These are phyloP conservation scores for Cancer borealis DNA, from an alignment of 2,888 invertebrate species.

Conservation along the genomic window DNA sequence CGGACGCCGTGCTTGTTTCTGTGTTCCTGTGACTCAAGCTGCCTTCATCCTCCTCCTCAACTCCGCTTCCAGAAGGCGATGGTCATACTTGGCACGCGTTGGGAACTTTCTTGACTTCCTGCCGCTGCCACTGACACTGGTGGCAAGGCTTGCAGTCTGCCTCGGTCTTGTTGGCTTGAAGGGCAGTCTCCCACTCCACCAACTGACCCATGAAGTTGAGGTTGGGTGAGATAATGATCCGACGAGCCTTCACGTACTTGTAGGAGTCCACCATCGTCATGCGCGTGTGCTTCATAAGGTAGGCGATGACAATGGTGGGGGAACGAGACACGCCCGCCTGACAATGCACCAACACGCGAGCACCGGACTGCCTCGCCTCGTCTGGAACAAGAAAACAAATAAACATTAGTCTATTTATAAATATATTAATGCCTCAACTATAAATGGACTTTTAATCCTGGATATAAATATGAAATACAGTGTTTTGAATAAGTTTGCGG, in stretches of 20 bases:
- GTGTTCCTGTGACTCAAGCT: slow-evolving; percentile 40
- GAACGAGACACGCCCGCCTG: slow-evolving; percentile 97
- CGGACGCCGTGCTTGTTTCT: neutral
- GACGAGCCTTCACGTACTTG: slow-evolving; percentile 89
- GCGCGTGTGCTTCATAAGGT: slow-evolving; percentile 89
- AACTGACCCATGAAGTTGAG: slow-evolving; percentile 96
- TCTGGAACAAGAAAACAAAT: slow-evolving; percentile 82
- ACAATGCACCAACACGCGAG: slow-evolving; percentile 93
- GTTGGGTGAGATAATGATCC: slow-evolving; percentile 96
- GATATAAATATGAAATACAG: neutral
- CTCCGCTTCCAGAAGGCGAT: slow-evolving; percentile 15
- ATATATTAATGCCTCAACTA: neutral
- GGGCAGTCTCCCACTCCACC: slow-evolving; percentile 88
- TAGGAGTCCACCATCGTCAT: slow-evolving; percentile 93
- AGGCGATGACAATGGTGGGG: slow-evolving; percentile 96
- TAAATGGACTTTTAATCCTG: neutral
- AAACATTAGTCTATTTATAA: neutral
- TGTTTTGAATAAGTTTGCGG: neutral
- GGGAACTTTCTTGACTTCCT: slow-evolving; percentile 74
- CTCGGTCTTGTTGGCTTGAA: slow-evolving; percentile 79
- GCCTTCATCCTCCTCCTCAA: neutral
- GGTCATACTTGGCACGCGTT: slow-evolving; percentile 77
- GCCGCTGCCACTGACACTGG: slow-evolving; percentile 76
- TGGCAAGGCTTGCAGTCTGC: slow-evolving; percentile 76
- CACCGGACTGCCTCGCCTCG: slow-evolving; percentile 86